Evolutionary conservation across 2,888 invertebrate species (phyloP).

Genomic region (Drosophila neonasuta): DNA sequence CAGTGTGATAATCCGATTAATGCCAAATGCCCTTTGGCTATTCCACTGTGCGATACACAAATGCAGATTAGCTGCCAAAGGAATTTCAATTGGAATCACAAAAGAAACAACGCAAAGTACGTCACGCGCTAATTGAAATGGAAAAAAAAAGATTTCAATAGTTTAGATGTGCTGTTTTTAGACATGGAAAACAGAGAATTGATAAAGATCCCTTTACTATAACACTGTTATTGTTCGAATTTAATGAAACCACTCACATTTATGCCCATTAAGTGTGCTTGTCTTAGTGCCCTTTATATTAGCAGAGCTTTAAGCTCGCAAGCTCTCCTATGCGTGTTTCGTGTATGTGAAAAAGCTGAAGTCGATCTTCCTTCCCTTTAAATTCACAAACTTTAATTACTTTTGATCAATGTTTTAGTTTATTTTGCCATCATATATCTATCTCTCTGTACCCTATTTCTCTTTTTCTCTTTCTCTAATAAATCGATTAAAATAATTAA

Average conservation of each 20-base stretch:
- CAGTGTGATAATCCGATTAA: slow-evolving; percentile 69
- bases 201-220: no score
- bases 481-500: slow-evolving; percentile 37
- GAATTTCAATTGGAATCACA: slow-evolving; percentile 41
- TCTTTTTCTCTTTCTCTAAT: slow-evolving; percentile 22
- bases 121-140: not conserved
- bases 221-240: no score
- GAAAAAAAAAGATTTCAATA: slow-evolving; percentile 3
- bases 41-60: not conserved
- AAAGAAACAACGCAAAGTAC: not conserved
- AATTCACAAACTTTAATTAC: not conserved
- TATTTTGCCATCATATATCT: slow-evolving; percentile 29
- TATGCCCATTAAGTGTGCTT: no score
- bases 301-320: no score
- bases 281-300: no score
- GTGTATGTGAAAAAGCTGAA: not conserved
- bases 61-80: slow-evolving; percentile 26
- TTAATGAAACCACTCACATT: no score
- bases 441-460: slow-evolving; percentile 22
- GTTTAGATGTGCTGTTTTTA: not conserved
- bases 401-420: not conserved
- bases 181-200: no score
- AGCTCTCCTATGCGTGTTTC: not conserved
- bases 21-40: slow-evolving; percentile 33
- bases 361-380: not conserved